phyloP scores from a whole-genome alignment of 2,113 vertebrate genomes.

The Oreocharis arfaki region DNA sequence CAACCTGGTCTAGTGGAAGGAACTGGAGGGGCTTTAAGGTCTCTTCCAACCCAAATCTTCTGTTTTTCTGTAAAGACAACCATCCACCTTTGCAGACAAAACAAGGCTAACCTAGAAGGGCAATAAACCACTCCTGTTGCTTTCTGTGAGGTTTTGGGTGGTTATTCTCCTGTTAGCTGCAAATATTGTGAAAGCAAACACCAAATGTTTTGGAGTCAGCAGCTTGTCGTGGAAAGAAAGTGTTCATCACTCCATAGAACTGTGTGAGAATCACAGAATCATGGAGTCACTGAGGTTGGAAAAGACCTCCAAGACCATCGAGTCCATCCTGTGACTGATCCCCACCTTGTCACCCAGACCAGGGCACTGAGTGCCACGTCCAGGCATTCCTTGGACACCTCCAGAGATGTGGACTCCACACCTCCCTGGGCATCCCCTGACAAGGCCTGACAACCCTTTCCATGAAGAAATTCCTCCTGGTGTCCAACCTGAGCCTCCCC shows the following conservation, averaged over 20 bases:
- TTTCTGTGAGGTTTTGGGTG: not conserved
- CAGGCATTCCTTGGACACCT: not conserved
- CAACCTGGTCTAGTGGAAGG: not conserved
- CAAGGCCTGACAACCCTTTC: not conserved
- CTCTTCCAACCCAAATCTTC: not conserved
- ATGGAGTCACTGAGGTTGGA: not conserved
- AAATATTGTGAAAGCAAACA: not conserved
- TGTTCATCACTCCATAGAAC: not conserved
- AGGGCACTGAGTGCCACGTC: not conserved
- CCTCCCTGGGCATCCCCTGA: not conserved
- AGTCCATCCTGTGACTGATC: not conserved
- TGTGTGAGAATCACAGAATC: not conserved
- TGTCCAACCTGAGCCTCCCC: rapidly evolving
- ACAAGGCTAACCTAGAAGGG: not conserved
- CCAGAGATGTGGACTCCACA: not conserved
- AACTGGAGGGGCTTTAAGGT: not conserved
- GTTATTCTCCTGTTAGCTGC: not conserved
- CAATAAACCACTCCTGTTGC: not conserved
- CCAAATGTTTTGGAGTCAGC: not conserved
- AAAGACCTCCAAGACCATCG: not conserved
- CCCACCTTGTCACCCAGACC: not conserved
- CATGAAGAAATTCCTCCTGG: rapidly evolving
- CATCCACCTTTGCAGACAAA: not conserved
- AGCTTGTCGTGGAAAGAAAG: not conserved
- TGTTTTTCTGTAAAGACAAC: not conserved